phyloP scores from a whole-genome alignment of 2,113 vertebrate genomes.

The Octodon degus region DNA sequence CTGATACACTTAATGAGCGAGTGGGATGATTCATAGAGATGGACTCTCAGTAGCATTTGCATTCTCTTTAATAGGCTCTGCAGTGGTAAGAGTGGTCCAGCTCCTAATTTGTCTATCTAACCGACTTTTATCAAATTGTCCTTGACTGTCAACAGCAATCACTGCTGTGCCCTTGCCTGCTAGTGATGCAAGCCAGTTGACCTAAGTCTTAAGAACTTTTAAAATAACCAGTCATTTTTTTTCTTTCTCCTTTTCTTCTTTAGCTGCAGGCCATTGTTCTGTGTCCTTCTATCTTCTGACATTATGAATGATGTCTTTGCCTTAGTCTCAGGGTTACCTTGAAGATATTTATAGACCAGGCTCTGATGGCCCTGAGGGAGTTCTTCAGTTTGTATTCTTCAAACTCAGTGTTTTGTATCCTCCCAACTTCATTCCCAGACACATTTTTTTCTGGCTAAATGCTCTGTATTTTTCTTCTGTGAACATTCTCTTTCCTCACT shows the following conservation, averaged over 20 bases:
- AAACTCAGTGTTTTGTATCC: slow-evolving; percentile 39
- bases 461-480: not conserved
- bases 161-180: slow-evolving; percentile 51
- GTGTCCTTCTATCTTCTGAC: slow-evolving; percentile 68
- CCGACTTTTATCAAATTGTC: slow-evolving; percentile 48
- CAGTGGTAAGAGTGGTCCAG: not conserved
- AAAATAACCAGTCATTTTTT: slow-evolving; percentile 78
- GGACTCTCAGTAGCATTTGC: not conserved
- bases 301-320: slow-evolving; percentile 79
- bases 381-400: slow-evolving; percentile 68
- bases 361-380: slow-evolving; percentile 48
- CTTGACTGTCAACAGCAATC: slow-evolving; percentile 40
- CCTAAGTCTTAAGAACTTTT: slow-evolving; percentile 76
- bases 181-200: slow-evolving; percentile 73
- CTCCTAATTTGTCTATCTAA: not conserved
- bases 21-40: not conserved
- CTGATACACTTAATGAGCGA: no score
- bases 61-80: not conserved
- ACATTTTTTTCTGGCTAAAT: slow-evolving; percentile 57
- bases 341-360: slow-evolving; percentile 77
- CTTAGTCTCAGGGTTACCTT: slow-evolving; percentile 78
- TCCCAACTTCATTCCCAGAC: slow-evolving; percentile 53
- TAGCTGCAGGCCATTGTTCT: slow-evolving; percentile 75
- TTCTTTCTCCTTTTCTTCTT: slow-evolving; percentile 63
- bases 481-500: not conserved